These are phyloP conservation scores for Aphidius gifuensis DNA, from an alignment of 1,140 invertebrate species.

Conservation along the genomic window DNA sequence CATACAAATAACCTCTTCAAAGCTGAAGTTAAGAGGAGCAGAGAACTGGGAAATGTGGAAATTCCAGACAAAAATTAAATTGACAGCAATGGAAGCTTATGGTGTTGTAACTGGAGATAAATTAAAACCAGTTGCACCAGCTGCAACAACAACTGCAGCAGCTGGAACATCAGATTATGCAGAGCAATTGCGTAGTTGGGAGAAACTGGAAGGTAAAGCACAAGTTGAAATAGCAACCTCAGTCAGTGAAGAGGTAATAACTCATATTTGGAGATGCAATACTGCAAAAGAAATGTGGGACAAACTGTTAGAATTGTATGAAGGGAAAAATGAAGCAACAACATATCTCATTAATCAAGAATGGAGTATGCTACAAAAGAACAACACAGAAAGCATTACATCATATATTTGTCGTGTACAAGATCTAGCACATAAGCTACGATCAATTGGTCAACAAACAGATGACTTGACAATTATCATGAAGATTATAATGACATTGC, in stretches of 20 bases:
- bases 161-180: neutral
- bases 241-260: conserved; percentile 32
- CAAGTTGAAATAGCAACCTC: conserved; percentile 33
- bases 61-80: conserved; percentile 27
- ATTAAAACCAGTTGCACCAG: conserved; percentile 3
- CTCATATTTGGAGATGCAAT: conserved; percentile 37
- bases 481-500: conserved; percentile 40
- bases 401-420: conserved; percentile 34
- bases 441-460: conserved; percentile 33
- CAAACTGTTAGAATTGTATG: conserved; percentile 31
- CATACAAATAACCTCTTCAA: no score
- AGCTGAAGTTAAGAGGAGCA: neutral
- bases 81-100: conserved; percentile 24
- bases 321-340: conserved; percentile 26
- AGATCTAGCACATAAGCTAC: conserved; percentile 35
- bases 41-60: conserved; percentile 31
- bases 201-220: conserved; percentile 27
- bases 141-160: no score
- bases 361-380: conserved; percentile 25
- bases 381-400: conserved; percentile 27
- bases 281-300: conserved; percentile 34
- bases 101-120: conserved; percentile 18
- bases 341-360: conserved; percentile 27
- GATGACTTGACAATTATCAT: conserved; percentile 37
- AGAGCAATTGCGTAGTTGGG: conserved; percentile 20